Evolutionary conservation across 1,140 invertebrate genomes (phyloP).

Genomic region (Drosophila oshimai): DNA sequence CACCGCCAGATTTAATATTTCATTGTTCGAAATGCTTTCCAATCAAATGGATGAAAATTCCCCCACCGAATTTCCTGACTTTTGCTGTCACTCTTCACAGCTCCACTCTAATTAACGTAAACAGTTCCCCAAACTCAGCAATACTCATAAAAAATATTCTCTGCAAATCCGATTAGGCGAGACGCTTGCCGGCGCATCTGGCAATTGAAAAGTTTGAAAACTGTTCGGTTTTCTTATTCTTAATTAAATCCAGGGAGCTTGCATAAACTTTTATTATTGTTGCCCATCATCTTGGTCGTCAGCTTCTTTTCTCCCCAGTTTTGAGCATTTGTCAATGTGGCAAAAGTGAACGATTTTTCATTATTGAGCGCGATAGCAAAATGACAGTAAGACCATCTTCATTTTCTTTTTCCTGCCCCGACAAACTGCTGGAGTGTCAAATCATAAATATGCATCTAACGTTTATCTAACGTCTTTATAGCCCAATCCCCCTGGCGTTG

Average conservation of each 20-base stretch:
- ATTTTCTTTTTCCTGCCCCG: conserved; percentile 13
- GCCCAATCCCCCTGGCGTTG: conserved; percentile 30
- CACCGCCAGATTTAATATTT: too few species aligned
- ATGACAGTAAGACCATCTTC: conserved; percentile 41
- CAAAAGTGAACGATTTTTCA: conserved; percentile 69
- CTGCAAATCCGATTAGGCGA: conserved; percentile 68
- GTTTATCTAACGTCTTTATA: conserved; percentile 79
- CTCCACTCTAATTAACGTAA: conserved; percentile 66
- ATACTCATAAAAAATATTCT: conserved; percentile 75
- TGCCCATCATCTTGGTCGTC: conserved; percentile 11
- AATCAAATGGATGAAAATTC: background rate
- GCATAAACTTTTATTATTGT: conserved; percentile 76
- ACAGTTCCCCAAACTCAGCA: conserved; percentile 57
- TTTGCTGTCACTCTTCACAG: conserved; percentile 18
- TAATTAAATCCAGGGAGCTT: conserved; percentile 76
- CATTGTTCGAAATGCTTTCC: background rate
- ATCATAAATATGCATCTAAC: conserved; percentile 79
- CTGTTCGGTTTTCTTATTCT: conserved; percentile 72
- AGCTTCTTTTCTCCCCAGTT: background rate
- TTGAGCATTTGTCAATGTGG: conserved; percentile 53
- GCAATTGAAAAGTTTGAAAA: conserved; percentile 73
- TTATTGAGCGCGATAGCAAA: conserved; percentile 67
- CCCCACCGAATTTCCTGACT: background rate
- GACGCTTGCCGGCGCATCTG: conserved; percentile 59
- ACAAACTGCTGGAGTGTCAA: conserved; percentile 52